Conservation (phyloP, 2,797 vertebrate genomes). For the Miichthys miiuy region DNA sequence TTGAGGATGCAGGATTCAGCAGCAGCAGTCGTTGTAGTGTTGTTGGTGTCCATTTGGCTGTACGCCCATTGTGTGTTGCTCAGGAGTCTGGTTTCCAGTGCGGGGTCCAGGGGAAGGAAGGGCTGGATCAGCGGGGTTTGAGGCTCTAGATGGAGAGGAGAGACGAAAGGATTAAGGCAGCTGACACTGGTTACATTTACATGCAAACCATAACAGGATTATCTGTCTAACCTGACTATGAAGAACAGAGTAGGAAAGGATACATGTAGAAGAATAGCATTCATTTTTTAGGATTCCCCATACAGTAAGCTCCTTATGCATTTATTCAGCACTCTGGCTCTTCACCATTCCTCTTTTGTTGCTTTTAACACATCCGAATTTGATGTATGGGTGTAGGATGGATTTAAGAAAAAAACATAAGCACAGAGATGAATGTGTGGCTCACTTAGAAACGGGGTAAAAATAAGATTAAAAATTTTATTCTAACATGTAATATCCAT, state of each 20-base stretch:
- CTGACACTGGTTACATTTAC: conserved; percentile 43
- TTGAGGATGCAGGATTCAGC: conserved; percentile 36
- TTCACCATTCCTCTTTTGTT: conserved; percentile 51
- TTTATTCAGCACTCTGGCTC: conserved; percentile 44
- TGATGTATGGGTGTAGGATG: conserved; percentile 63
- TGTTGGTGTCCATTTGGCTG: conserved; percentile 17
- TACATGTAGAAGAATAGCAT: conserved; percentile 34
- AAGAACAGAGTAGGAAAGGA: conserved; percentile 42
- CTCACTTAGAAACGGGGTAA: conserved; percentile 17
- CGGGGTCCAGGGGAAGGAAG: conserved; percentile 65
- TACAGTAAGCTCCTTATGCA: conserved; percentile 56
- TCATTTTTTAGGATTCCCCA: conserved; percentile 44
- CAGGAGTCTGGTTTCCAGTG: conserved; percentile 62
- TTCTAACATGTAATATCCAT: conserved; percentile 40
- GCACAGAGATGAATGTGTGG: conserved; percentile 32
- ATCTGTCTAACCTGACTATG: conserved; percentile 41
- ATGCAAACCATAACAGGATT: conserved; percentile 59
- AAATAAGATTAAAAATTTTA: conserved; percentile 47
- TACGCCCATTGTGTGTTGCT: conserved; percentile 50
- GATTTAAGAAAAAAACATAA: conserved; percentile 45
- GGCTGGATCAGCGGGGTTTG: conserved; percentile 58
- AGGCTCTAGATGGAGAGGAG: conserved; percentile 58
- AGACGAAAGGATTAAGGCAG: conserved; percentile 47
- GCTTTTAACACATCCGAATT: conserved; percentile 45
- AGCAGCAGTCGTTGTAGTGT: neutral